These are phyloP conservation scores for Diplogasteroides magnus DNA, from an alignment of 1,140 invertebrate species.

Conservation along the genomic window DNA sequence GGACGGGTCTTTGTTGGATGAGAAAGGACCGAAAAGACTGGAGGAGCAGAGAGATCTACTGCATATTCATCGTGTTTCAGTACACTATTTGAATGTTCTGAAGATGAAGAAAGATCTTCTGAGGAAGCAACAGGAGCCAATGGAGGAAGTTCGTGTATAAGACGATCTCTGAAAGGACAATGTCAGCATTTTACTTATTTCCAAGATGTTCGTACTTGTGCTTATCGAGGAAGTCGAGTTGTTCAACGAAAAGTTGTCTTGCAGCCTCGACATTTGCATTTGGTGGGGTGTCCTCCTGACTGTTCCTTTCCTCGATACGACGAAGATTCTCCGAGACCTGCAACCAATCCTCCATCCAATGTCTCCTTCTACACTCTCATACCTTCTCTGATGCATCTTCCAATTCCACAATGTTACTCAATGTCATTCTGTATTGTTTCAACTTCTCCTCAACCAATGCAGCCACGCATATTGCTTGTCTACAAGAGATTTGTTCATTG, in stretches of 20 bases:
- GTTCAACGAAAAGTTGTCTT: conserved; percentile 49
- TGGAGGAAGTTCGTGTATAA: conserved; percentile 53
- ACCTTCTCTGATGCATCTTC: conserved; percentile 62
- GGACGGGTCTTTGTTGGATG: conserved; percentile 22
- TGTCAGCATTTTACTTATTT: background rate
- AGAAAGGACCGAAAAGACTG: conserved; percentile 30
- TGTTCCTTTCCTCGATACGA: conserved; percentile 38
- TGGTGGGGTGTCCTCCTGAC: conserved; percentile 19
- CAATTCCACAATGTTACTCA: conserved; percentile 80
- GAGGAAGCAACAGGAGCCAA: conserved; percentile 50
- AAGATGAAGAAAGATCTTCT: conserved; percentile 49
- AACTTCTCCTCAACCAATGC: conserved; percentile 76
- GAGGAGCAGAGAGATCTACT: conserved; percentile 45
- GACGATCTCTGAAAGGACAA: conserved; percentile 41
- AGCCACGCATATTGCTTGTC: conserved; percentile 70
- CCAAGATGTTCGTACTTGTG: conserved; percentile 41
- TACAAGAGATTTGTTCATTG: conserved; percentile 19
- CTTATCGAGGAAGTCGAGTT: conserved; percentile 52
- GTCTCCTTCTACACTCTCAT: background rate
- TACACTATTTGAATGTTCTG: conserved; percentile 12
- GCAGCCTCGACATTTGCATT: conserved; percentile 15
- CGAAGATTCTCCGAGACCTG: conserved; percentile 39
- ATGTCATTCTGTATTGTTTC: conserved; percentile 69
- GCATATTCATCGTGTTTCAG: conserved; percentile 44
- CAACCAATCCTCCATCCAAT: background rate